Evolutionary conservation across 1,140 invertebrate genomes (phyloP), one percentile per base, ranked within the genome.

Genomic region (Cydia fagiglandana): DNA sequence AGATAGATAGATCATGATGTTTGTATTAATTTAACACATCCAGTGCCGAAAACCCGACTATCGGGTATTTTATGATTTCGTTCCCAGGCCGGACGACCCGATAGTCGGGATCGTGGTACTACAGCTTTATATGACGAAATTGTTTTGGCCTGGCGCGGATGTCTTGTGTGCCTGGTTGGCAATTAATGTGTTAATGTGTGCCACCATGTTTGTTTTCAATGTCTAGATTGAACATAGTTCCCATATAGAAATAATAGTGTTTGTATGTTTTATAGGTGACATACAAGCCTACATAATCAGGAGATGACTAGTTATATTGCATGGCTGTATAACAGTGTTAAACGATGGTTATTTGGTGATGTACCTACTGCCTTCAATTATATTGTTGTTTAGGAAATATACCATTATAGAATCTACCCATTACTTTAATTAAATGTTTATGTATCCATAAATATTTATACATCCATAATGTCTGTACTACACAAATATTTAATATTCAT

Each of bases 291-390:
- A 61, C 56, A 61, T 6, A 17, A 61, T 24, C 56, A 61, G 56
- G 56, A 61, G 56, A 61, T 61, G 56, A 61, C 56, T 61, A 61
- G 56, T 61, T 61, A 61, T 61, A 20, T 61, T 24, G 7, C 56
- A 61, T 61, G 20, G 56, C 56, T 61, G 56, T 61, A 61, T 61
- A 4, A 61, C 20, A 61, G 6, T 24, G n/a, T 61, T 24, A 61
- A 61, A 61, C 9, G 9, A 61, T 61, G 56, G 56, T 20, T 61
- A 20, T 61, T 61, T 61, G 56, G 56, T 61, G 56, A 61, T 61
- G 56, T 61, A 61, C 56, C 56, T 61, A 24, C 56, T 61, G 56
- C 17, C 56, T 61, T 10, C 56, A 24, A 61, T 24, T 61, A 61
- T 61, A 24, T 61, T 7, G 24, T 61, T 61, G 56, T 61, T 61